Percentiles rank a stretch among this genome's conserved stretches.
These are phyloP conservation scores for Apodemus agrarius DNA, from an alignment of 2,797 vertebrate genomes.

Conservation along the genomic window DNA sequence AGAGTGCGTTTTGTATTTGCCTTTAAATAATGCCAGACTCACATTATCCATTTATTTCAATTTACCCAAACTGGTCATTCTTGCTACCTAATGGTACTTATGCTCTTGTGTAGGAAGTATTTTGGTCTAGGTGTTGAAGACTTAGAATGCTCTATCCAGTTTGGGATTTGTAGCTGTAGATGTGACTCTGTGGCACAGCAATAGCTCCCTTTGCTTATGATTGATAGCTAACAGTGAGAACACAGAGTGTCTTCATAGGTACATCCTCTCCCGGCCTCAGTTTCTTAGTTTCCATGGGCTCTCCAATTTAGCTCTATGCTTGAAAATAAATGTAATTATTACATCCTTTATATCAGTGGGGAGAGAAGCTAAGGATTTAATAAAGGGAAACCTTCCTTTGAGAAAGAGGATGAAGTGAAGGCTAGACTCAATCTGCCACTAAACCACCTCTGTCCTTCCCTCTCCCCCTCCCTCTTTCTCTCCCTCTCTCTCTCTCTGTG, in stretches of 20 bases:
- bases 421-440: background rate
- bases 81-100: slow-evolving; percentile 8
- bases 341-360: slow-evolving; percentile 58
- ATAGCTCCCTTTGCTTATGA: background rate
- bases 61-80: background rate
- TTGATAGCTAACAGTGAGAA: background rate
- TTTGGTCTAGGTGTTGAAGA: background rate
- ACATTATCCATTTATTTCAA: background rate
- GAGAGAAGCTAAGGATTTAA: slow-evolving; percentile 70
- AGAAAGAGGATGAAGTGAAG: slow-evolving; percentile 38
- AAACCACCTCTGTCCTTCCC: background rate
- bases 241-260: background rate
- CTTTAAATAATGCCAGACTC: slow-evolving; percentile 32
- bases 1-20: slow-evolving; percentile 34
- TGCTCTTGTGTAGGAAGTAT: slow-evolving; percentile 18
- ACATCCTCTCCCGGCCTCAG: background rate
- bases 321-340: slow-evolving; percentile 66
- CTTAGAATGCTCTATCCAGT: slow-evolving; percentile 5
- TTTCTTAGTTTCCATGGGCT: slow-evolving; percentile 34
- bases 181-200: background rate
- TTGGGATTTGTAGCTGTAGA: background rate
- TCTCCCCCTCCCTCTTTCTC: background rate
- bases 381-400: slow-evolving; percentile 42
- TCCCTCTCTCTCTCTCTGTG: too few species aligned
- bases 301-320: background rate